Evolutionary conservation across 1,140 invertebrate genomes (phyloP).

Genomic region (Euura saliciscinereae): DNA sequence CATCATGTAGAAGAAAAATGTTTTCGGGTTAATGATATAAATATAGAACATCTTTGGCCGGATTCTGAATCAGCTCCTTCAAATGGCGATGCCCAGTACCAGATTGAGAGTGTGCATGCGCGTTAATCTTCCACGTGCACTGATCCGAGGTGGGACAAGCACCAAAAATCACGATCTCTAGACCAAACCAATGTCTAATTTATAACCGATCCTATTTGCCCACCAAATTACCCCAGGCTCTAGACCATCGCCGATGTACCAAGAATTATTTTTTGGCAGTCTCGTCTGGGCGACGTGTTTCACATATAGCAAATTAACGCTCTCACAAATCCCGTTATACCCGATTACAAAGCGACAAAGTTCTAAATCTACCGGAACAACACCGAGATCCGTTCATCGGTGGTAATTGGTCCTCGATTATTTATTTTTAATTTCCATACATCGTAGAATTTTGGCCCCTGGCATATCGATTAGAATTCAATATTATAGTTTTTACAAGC

Average conservation of each 20-base stretch:
- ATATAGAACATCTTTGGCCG: not conserved
- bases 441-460: not conserved
- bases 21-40: not conserved
- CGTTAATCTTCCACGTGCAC: not conserved
- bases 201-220: conserved; percentile 7
- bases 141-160: not conserved
- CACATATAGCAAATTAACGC: not conserved
- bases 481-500: conserved; percentile 25
- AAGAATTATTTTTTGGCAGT: not conserved
- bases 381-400: not conserved
- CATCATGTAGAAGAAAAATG: too few species aligned
- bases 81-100: not conserved
- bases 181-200: not conserved
- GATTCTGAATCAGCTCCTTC: not conserved
- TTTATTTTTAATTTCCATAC: not conserved
- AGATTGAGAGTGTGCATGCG: not conserved
- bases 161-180: not conserved
- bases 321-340: too few species aligned
- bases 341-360: not conserved
- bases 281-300: not conserved
- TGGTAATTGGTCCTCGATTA: not conserved
- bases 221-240: not conserved
- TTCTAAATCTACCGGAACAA: not conserved
- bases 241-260: not conserved
- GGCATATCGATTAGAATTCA: too few species aligned